Evolutionary conservation across 2,888 invertebrate species (phyloP).

Genomic region (Andrena chrysosceles): DNA sequence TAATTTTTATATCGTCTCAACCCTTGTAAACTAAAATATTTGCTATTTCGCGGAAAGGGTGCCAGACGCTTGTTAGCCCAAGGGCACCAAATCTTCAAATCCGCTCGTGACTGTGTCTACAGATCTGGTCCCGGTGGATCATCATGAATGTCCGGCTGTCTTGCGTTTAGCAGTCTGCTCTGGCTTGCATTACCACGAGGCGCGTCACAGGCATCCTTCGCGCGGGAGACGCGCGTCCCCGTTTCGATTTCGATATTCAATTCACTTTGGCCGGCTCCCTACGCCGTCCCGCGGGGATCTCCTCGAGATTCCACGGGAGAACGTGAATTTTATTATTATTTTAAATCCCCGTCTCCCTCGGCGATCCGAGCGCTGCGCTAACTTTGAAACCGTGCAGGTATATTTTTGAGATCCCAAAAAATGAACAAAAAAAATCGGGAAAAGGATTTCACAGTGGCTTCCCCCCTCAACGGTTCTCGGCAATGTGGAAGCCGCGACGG

Average conservation of each 20-base stretch:
- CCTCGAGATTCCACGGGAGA: constrained; percentile 9
- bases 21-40: too few relatives aligned
- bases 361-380: neutral
- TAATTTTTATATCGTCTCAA: too few relatives aligned
- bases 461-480: constrained; percentile 6
- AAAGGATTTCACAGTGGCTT: too few relatives aligned
- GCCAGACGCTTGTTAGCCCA: too few relatives aligned
- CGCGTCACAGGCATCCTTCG: constrained; percentile 6
- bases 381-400: too few relatives aligned
- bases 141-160: constrained; percentile 38
- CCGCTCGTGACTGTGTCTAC: too few relatives aligned
- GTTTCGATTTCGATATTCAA: constrained; percentile 41
- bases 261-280: constrained; percentile 45
- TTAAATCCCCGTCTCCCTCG: constrained; percentile 18
- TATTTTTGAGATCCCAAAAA: too few relatives aligned
- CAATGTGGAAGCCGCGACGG: constrained; percentile 10
- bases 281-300: constrained; percentile 28
- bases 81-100: too few relatives aligned
- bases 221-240: constrained; percentile 3
- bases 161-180: constrained; percentile 12
- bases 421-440: too few relatives aligned
- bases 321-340: too few relatives aligned
- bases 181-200: constrained; percentile 6
- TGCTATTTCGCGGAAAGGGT: too few relatives aligned
- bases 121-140: neutral